phyloP scores from a whole-genome alignment of 1,140 invertebrate species.

The Rhopalosiphum maidis region DNA sequence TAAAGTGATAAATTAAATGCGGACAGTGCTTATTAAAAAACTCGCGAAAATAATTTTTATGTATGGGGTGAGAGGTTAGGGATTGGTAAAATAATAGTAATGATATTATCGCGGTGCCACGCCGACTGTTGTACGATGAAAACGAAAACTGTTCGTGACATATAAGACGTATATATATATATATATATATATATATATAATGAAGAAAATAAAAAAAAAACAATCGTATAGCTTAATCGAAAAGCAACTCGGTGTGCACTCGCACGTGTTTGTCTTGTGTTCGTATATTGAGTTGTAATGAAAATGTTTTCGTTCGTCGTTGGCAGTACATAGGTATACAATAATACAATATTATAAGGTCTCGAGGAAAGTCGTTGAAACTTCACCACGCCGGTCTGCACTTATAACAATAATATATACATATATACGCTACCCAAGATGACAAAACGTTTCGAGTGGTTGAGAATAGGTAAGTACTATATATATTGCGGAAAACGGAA shows the following conservation, averaged over 20 bases:
- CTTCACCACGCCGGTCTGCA: not conserved
- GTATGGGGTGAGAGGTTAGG: too few species aligned
- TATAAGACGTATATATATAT: not conserved
- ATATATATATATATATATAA: not conserved
- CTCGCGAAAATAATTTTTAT: too few species aligned
- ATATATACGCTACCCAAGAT: not conserved
- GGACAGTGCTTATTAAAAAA: too few species aligned
- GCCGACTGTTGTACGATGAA: not conserved
- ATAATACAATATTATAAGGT: not conserved
- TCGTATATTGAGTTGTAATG: not conserved
- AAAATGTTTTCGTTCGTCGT: slow-evolving; percentile 13
- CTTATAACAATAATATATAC: not conserved
- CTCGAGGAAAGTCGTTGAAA: not conserved
- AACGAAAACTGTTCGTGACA: not conserved
- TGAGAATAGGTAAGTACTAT: not conserved
- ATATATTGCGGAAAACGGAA: not conserved
- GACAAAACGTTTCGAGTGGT: slow-evolving; percentile 26
- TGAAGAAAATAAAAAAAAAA: not conserved
- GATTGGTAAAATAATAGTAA: not conserved
- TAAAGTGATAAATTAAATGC: too few species aligned
- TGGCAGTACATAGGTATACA: not conserved
- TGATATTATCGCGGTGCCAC: not conserved
- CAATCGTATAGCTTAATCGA: not conserved
- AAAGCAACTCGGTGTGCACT: not conserved
- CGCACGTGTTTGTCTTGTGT: not conserved